Evolutionary conservation across 2,888 invertebrate species (phyloP).

Genomic region (Anodontia alba): DNA sequence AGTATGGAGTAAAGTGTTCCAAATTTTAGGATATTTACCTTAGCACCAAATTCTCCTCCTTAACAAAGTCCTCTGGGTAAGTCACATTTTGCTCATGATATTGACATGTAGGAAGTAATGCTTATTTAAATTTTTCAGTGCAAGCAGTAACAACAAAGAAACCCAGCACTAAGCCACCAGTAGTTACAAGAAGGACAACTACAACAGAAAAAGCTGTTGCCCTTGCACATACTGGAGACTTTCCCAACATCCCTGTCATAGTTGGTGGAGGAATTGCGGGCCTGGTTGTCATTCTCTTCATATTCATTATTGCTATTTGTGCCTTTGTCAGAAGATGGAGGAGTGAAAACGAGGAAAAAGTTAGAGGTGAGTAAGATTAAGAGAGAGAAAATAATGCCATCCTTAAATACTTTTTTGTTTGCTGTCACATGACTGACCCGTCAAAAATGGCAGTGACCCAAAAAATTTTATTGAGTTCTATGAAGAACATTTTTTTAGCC

Average conservation of each 20-base stretch:
- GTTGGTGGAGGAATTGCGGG: constrained; percentile 67
- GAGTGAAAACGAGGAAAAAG: constrained; percentile 45
- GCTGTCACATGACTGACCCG: too few species aligned
- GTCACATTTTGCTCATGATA: too few species aligned
- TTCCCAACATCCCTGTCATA: constrained; percentile 50
- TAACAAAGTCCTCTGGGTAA: too few species aligned
- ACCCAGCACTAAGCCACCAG: constrained; percentile 24
- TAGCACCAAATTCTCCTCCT: too few species aligned
- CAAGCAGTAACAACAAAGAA: constrained; percentile 34
- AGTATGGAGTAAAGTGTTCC: too few species aligned
- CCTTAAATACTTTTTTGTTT: too few species aligned
- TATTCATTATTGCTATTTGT: constrained; percentile 60
- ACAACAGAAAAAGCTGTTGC: constrained; percentile 23
- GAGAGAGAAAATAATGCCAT: too few species aligned
- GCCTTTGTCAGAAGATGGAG: constrained; percentile 39
- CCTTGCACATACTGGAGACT: constrained; percentile 25
- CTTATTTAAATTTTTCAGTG: constrained; percentile 35
- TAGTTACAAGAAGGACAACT: constrained; percentile 26
- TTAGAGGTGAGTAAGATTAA: constrained; percentile 36
- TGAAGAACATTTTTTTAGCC: too few species aligned
- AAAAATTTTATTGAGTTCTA: too few species aligned
- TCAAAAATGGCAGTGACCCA: too few species aligned
- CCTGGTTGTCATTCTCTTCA: constrained; percentile 58
- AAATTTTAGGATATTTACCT: too few species aligned
- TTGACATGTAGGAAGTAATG: too few species aligned